Base-by-base conservation (phyloP, 2,888 invertebrate species). In the Agapetus fuscipes region DNA sequence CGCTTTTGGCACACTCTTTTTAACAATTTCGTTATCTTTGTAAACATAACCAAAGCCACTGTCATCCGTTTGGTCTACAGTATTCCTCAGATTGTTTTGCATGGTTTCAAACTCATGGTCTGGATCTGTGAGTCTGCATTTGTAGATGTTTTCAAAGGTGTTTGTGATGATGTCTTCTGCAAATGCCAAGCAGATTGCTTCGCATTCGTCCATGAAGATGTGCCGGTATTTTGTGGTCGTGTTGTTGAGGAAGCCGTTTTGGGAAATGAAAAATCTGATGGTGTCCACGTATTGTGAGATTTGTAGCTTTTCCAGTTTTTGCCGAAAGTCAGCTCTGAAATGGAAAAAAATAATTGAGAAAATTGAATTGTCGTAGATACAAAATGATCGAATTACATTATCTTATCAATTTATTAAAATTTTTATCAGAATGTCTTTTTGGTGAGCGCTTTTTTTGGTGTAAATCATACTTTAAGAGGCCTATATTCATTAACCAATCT, bases 131-230 rank as follows among this genome's bases (percentile, higher is more conserved):
- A 56, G 15, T 44, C 48, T 34, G 38, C 56, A 57, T 34, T 56
- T 57, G 5, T 54, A 56, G 3, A 51, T 51, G 32, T 57, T 57
- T 30, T 56, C 45, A 12, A 58, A 48, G 1, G 57, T 59, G 9
- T 51, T 48, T 9, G 49, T 38, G 20, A 57, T 54, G 14, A 59
- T 58, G 10, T 43, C 46, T 17, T 49, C 48, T 29, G 55, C 52
- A 37, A 61, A 58, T 3, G 58, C 53, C 14, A 61, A 43, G 46
- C 57, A 58, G 3, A 57, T 51, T 0, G 58, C 60, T 48, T 61
- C 60, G 3, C 58, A 52, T 52, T 61, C 60, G 36, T 61, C 60
- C 57, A 60, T 58, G 38, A 59, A 60, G 25, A 61, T 52, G 41
- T 61, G 60, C 33, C 54, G 55, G 46, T 61, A 61, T 24, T 49